Base-by-base conservation (phyloP, 2,888 invertebrate species). In the Osmoderma eremita region DNA sequence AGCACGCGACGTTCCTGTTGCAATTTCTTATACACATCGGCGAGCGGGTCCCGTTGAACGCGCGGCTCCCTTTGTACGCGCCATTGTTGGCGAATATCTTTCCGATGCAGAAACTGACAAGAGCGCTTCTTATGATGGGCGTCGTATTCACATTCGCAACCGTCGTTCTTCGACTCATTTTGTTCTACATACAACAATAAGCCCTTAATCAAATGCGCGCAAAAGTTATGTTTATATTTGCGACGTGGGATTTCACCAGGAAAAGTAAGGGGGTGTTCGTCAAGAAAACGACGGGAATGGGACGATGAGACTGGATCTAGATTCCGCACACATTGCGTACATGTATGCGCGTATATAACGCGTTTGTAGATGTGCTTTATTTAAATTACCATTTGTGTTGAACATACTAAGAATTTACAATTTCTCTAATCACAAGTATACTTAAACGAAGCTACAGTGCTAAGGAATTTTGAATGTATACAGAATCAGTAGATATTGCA, bases 31-130 rank as follows among this genome's bases (percentile, higher is more conserved):
- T 68, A 67, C 69, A 71, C 62, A 63, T 62, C 67, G 62, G 65
- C 65, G 63, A 65, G 67, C 73, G 73, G 75, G 75, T 77, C 30
- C 77, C 78, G 78, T 78, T 77, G 77, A 76, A 78, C 36, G 58
- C 74, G 30, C 58, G 58, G 45, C 45, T 61, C 24, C 48, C 58
- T 61, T 61, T 61, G 58, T 61, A 30, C 48, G 45, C 17, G 45
- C 78, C 72, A 78, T 80, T 81, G 78, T 80, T 77, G 75, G 74
- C 74, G 77, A 78, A 75, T 78, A 80, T 81, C 81, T 80, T 80
- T 80, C 80, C 77, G 76, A 78, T 79, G 78, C 79, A 80, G 79
- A 75, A 61, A 53, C 80, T 81, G 81, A 81, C 81, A 81, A 80
- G 79, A 79, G 79, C 80, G 80, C 79, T 80, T 80, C 79, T 79